Conservation (phyloP, 2,113 vertebrate species). For the Callipepla californica region DNA sequence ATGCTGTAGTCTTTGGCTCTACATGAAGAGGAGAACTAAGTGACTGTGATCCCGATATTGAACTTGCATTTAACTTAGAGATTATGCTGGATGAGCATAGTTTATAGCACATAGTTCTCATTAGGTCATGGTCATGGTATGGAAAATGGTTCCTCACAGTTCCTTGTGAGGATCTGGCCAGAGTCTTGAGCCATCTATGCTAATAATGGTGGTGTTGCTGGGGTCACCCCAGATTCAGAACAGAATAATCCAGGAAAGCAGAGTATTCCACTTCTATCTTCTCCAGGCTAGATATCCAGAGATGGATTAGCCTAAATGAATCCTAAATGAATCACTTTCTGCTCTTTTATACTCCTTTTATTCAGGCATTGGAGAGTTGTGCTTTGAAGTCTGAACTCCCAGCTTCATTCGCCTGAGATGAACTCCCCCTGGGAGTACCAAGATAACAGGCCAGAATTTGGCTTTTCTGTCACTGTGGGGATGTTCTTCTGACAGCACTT, state of each 20-base stretch:
- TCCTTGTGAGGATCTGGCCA: not conserved
- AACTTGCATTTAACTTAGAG: not conserved
- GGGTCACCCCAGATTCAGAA: not conserved
- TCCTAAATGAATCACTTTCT: not conserved
- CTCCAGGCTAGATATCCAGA: not conserved
- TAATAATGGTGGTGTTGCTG: not conserved
- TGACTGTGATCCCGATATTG: not conserved
- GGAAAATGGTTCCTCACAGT: not conserved
- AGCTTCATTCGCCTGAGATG: not conserved
- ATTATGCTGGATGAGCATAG: fast-evolving
- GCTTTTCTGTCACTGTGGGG: not conserved
- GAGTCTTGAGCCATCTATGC: not conserved
- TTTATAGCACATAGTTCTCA: not conserved
- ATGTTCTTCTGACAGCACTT: not conserved
- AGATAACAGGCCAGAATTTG: not conserved
- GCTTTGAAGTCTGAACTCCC: not conserved
- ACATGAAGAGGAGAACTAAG: not conserved
- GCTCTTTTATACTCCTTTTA: not conserved
- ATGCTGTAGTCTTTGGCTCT: not conserved
- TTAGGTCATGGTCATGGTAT: not conserved
- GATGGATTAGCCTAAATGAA: not conserved
- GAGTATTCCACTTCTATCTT: not conserved
- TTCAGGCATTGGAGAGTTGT: not conserved
- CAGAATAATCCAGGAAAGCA: not conserved
- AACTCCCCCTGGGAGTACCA: fast-evolving